Percentiles rank a stretch among this genome's conserved stretches.
Conservation (phyloP, 2,113 vertebrate species). For the Rhegmatorhina hoffmannsi region DNA sequence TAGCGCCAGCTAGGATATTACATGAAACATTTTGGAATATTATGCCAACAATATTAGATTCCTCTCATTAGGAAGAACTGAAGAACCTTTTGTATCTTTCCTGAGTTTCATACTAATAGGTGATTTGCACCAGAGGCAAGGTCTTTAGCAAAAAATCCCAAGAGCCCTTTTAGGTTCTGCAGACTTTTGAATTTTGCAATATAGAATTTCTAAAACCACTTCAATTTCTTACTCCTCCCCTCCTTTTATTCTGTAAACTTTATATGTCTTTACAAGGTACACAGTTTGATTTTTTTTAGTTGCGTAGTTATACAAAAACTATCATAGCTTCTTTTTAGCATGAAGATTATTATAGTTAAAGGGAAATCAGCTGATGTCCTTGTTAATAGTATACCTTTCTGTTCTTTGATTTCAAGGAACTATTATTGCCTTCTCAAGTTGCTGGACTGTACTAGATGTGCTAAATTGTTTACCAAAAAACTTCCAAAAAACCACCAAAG, state of each 20-base stretch:
- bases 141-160: not conserved
- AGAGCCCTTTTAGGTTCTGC: not conserved
- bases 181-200: not conserved
- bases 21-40: not conserved
- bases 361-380: not conserved
- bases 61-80: conserved; percentile 8
- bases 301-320: not conserved
- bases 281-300: not conserved
- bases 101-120: not conserved
- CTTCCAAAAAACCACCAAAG: not conserved
- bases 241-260: not conserved
- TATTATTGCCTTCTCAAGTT: not conserved
- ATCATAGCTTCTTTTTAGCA: not conserved
- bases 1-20: conserved; percentile 16
- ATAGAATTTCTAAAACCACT: not conserved
- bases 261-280: not conserved
- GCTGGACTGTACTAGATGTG: not conserved
- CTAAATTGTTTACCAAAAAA: not conserved
- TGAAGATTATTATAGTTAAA: not conserved
- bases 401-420: not conserved
- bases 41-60: not conserved
- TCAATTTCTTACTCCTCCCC: not conserved
- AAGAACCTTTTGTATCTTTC: not conserved
- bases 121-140: not conserved
- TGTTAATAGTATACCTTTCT: not conserved